phyloP scores from a whole-genome alignment of 2,888 invertebrate species.

The Hybos culiciformis region DNA sequence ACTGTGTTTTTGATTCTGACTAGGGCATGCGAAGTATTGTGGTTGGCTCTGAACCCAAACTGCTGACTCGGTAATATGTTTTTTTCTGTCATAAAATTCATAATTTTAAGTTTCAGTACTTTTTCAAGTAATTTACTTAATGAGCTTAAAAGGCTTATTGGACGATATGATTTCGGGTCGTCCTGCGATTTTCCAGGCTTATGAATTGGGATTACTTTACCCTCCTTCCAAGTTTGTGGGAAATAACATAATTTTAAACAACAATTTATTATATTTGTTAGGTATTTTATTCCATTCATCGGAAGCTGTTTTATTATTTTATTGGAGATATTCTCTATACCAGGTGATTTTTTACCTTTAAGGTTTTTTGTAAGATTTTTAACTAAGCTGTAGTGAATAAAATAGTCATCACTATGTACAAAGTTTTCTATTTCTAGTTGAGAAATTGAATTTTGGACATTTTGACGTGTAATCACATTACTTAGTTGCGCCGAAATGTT shows the following conservation, averaged over 20 bases:
- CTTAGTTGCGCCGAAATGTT: not conserved
- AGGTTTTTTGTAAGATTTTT: not conserved
- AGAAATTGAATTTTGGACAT: not conserved
- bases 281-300: not conserved
- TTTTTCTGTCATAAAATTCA: too few species aligned
- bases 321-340: too few species aligned
- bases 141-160: conserved; percentile 3
- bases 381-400: not conserved
- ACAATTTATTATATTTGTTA: not conserved
- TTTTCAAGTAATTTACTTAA: conserved; percentile 4
- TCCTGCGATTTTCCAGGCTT: not conserved
- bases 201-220: not conserved
- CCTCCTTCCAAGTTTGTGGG: not conserved
- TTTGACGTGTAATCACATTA: not conserved
- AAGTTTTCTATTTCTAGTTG: not conserved
- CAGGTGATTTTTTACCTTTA: not conserved
- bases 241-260: not conserved
- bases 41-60: conserved; percentile 6
- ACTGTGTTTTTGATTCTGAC: conserved; percentile 5
- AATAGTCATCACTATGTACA: not conserved
- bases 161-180: not conserved
- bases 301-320: not conserved
- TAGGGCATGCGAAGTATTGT: conserved; percentile 5
- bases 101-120: not conserved
- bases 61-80: conserved; percentile 7